Evolutionary conservation across 2,888 invertebrate genomes (phyloP), one percentile per base, ranked within the genome.

Genomic region (Dichetophora obliterata): DNA sequence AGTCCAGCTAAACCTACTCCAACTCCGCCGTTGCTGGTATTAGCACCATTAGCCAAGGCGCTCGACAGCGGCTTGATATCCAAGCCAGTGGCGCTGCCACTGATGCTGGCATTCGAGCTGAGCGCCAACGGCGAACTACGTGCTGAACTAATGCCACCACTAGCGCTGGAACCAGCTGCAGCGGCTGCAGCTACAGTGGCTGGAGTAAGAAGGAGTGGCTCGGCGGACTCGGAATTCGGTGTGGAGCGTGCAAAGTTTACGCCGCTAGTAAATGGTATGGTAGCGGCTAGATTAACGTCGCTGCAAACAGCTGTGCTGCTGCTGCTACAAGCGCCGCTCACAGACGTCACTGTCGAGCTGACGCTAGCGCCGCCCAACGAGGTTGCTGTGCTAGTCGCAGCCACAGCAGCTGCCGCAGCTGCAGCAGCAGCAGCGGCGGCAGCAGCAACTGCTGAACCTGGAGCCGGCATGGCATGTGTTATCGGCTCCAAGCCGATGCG

Each of bases 401-500:
- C 83, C 4, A 83, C 83, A 50, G 80, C 83, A 3, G 82, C 82
- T 0, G 84, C 85, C 37, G 85, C 84, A 6, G 85, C 85, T 48
- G 86, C 86, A 24, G 86, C 88, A 8, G 86, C 86, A 3, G 86
- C 86, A 14, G 84, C 86, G 19, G 87, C 87, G 57, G 86, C 86
- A 22, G 88, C 87, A 69, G 88, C 88, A 19, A 87, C 88, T 8
- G 86, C 86, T 24, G 84, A 87, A 50, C 87, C 85, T 50, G 88
- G 86, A 75, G 89, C 86, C 65, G 89, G 96, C 93, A 96, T 94
- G 72, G 96, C 95, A 90, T 96, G 96, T 87, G 95, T 95, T 85
- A 97, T 95, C 63, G 98, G 98, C 89, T 98, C 98, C 84, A 98
- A 91, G 70, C 98, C 98, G 87, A 98, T 92, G 82, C 98, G 93